These are phyloP conservation scores for Labrus mixtus DNA, from an alignment of 2,113 vertebrate species.

Conservation along the genomic window DNA sequence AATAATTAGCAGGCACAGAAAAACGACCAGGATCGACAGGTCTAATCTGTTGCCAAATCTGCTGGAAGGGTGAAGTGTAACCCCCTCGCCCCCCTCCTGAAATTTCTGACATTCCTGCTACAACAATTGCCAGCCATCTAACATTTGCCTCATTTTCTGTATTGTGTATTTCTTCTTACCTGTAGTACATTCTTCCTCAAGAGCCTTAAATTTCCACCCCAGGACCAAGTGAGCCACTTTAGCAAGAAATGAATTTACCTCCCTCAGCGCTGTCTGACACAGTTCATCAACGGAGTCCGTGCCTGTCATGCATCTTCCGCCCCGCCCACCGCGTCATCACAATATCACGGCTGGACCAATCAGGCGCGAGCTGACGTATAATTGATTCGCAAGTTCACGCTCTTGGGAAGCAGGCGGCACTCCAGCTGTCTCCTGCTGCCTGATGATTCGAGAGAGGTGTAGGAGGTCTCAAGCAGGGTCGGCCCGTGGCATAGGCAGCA, in stretches of 20 bases:
- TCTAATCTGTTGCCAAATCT: neutral
- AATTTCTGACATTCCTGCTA: too few species aligned
- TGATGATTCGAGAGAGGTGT: neutral
- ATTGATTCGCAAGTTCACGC: slow-evolving; percentile 53
- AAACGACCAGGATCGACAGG: neutral
- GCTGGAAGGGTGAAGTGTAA: slow-evolving; percentile 6
- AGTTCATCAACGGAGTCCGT: slow-evolving; percentile 32
- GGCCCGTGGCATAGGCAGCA: too few species aligned
- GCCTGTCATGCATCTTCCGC: slow-evolving; percentile 24
- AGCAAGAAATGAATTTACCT: slow-evolving; percentile 7
- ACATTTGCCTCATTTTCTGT: neutral
- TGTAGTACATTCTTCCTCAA: slow-evolving; percentile 67
- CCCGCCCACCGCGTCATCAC: slow-evolving; percentile 31
- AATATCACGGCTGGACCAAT: slow-evolving; percentile 52
- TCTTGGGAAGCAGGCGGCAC: neutral
- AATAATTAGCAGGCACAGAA: neutral
- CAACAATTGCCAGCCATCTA: neutral
- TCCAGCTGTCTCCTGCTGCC: slow-evolving; percentile 29
- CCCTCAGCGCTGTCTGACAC: slow-evolving; percentile 8
- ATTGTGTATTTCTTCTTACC: slow-evolving; percentile 54
- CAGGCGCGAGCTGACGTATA: slow-evolving; percentile 53
- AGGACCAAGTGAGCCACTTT: slow-evolving; percentile 27
- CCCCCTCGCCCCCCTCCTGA: neutral
- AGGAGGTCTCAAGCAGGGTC: too few species aligned
- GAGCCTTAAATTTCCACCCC: slow-evolving; percentile 26